Base-by-base conservation (phyloP, 2,797 vertebrate genomes). In the Orientallactaga sibirica region DNA sequence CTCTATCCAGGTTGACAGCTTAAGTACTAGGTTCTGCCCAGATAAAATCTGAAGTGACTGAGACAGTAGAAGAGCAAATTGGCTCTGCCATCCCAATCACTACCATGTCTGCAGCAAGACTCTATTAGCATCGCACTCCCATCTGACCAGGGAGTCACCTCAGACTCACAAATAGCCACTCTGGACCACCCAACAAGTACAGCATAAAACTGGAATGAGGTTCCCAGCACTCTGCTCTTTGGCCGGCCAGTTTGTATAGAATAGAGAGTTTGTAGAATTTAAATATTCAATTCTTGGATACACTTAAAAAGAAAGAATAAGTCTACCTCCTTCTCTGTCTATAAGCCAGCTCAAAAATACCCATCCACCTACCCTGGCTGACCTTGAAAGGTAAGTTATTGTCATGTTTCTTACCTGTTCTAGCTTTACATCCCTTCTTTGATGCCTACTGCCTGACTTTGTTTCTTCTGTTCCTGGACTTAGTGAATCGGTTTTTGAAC, bases 1-100 rank as follows among this genome's bases (percentile, higher is more conserved):
- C 78, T 92, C 78, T 95, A 52, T 79, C 83, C n/a, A 68, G 55
- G 88, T 89, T 96, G 95, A 97, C 93, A 97, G 58, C 83, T 89
- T 95, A 95, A 97, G 83, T 87, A 94, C 77, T 64, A 82, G 88
- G 70, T 52, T 92, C 48, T 86, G 86, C 74, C 27, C 87, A 96
- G 92, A 91, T 76, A 93, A 93, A 92, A 92, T 90, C 91, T 91
- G 90, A 92, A 92, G 89, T 58, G 81, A 92, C 41, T 83, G 43
- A 89, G 71, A 84, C 88, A 94, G 48, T 76, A 93, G 89, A 89
- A 88, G 62, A 91, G 41, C 74, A 95, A 86, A 94, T 82, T 95
- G 62, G 62, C 95, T 76, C 90, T 92, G 95, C 90, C 86, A 88
- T 87, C 67, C 71, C 70, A 91, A 95, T 93, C 83, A 92, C 86